Conservation (phyloP, 2,797 vertebrate genomes). For the Paguma larvata region DNA sequence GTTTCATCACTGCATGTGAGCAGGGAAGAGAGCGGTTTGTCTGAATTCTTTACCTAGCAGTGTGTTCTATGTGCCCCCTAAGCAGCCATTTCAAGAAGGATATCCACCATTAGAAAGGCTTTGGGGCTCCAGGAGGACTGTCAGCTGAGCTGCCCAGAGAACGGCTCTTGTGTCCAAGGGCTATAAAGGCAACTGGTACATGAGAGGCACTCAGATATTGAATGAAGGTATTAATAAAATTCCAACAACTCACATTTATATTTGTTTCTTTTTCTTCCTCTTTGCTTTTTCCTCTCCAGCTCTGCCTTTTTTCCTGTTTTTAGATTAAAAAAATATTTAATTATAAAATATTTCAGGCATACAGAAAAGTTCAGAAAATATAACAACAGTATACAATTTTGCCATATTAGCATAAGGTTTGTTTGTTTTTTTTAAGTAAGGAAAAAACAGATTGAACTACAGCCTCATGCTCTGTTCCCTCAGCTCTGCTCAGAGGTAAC, state of each 20-base stretch:
- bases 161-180: background rate
- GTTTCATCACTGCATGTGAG: background rate
- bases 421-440: background rate
- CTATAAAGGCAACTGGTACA: background rate
- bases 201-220: background rate
- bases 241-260: background rate
- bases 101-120: background rate
- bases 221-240: background rate
- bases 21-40: background rate
- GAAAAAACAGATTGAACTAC: background rate
- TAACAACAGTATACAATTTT: background rate
- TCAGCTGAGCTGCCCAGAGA: background rate
- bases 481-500: background rate
- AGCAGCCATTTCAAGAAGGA: background rate
- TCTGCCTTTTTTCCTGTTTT: background rate
- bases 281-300: background rate
- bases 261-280: background rate
- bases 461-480: background rate
- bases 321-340: background rate
- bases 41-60: background rate
- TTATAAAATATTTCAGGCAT: background rate
- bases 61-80: background rate
- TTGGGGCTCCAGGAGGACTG: background rate
- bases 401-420: background rate
- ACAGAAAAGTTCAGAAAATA: constrained; percentile 12